Evolutionary conservation across 2,888 invertebrate species (phyloP), one percentile per base, ranked within the genome.

Genomic region (Hylaea fasciaria): DNA sequence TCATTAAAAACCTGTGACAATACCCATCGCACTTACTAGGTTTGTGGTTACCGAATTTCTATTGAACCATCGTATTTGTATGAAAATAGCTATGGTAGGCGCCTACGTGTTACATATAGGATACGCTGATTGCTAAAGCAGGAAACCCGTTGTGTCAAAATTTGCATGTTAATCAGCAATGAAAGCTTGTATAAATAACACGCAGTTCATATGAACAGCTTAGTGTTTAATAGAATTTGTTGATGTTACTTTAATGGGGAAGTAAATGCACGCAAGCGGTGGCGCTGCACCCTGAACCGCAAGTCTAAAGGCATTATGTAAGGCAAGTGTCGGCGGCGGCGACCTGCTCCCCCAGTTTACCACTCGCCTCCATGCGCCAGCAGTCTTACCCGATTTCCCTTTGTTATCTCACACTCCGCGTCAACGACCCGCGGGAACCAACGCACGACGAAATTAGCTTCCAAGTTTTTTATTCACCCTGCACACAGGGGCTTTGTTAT

Each of bases 361-460:
- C 73, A 74, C 76, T 80, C 77, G 73, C 76, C 74, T 70, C 68
- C 62, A 66, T 56, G 49, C 66, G 63, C 69, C 70, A 66, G 65
- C 69, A 68, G 66, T 65, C 66, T 71, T 70, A 66, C 66, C 73
- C 71, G 74, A 77, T 76, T 76, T 71, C 70, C 75, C 76, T 78
- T 80, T 81, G 75, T 77, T 77, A 76, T 75, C 73, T 72, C 68
- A 73, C 73, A 75, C 74, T 77, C 73, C 71, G 69, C 73, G 69
- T 51, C 54, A 22, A 32, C 53, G 62, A 41, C 74, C 69, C 73
- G 58, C 50, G 70, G 72, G 77, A 73, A 71, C 62, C 65, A 76
- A 75, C 69, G 69, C 71, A 68, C 72, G 63, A 68, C 62, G 62
- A 74, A 77, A 80, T 78, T 76, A 74, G 72, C 70, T 71, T 62